A percentile compares a stretch with the other conserved stretches of the same genome.
phyloP scores from a whole-genome alignment of 2,113 vertebrate genomes.

The Taxidea taxus region DNA sequence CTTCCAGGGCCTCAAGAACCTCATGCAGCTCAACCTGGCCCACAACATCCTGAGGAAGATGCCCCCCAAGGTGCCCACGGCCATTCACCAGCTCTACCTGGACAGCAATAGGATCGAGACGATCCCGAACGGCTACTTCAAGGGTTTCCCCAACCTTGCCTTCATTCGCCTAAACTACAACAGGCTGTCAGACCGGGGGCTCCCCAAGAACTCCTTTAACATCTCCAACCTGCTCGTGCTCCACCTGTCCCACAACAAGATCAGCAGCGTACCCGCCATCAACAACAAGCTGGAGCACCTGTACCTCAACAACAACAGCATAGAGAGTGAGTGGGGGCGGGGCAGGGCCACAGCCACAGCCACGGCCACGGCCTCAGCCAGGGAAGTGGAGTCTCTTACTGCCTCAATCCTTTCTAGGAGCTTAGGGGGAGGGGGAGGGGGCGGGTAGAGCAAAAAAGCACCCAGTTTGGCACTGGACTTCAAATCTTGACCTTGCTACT shows the following conservation, averaged over 20 bases:
- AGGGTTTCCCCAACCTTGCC: conserved; percentile 89
- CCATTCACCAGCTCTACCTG: conserved; percentile 94
- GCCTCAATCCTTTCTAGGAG: background rate
- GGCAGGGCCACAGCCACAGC: accelerated
- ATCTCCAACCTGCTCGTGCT: conserved; percentile 93
- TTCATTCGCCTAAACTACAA: conserved; percentile 97
- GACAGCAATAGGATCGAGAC: conserved; percentile 94
- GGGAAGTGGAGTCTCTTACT: background rate
- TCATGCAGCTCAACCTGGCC: conserved; percentile 97
- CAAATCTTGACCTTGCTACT: background rate
- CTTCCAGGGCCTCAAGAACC: conserved; percentile 93
- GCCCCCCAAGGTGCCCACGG: conserved; percentile 89
- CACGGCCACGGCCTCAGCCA: background rate
- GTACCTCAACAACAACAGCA: conserved; percentile 96
- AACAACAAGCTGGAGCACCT: conserved; percentile 92
- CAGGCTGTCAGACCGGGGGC: conserved; percentile 92
- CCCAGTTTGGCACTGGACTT: background rate
- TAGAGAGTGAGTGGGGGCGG: conserved; percentile 87
- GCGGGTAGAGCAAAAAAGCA: background rate
- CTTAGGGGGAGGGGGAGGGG: background rate
- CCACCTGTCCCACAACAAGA: conserved; percentile 95
- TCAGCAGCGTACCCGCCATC: conserved; percentile 90
- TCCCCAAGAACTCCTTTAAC: conserved; percentile 94
- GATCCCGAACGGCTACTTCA: conserved; percentile 94
- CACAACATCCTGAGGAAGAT: conserved; percentile 94